Base-by-base conservation (phyloP, 2,797 vertebrate species). In the Tauraco hartlaubi region DNA sequence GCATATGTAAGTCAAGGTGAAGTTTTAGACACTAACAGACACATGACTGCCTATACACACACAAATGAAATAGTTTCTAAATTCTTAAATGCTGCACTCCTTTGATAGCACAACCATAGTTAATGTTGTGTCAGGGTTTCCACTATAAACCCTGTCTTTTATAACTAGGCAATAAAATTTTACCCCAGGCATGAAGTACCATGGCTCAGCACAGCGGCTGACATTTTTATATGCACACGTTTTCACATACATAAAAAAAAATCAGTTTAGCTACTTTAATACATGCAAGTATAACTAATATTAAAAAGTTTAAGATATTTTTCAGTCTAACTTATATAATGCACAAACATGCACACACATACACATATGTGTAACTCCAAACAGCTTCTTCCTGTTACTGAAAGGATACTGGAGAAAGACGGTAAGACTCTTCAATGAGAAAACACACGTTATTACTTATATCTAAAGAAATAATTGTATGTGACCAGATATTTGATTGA, bases 81-180 rank as follows among this genome's bases (percentile, higher is more conserved):
- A 95, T 94, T 93, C 81, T 91, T 92, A 78, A 95, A 88, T 76
- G 83, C 79, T 97, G 56, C 85, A 82, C 88, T 95, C 78, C 62
- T 96, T 94, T 95, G 92, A 96, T 74, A 71, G 52, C 46, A 41
- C 44, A 90, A 84, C 91, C 55, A 54, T 91, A 92, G 82, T 96
- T 96, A 96, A 94, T 89, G 49, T 63, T 90, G 84, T 93, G 94
- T 97, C 97, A 98, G 76, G 92, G 68, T 97, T 98, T 98, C 96
- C 97, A 97, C 95, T 96, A 64, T 97, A 97, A 97, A 97, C 52
- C 33, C n/a, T 96, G 67, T 88, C 92, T 97, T 97, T 97, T 97
- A 97, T 95, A 95, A 93, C 91, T 63, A 91, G 43, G 73, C 92
- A 93, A 86, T 97, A 97, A 98, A 97, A 94, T 79, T 90, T 93